Conservation (phyloP, 2,797 vertebrate genomes). For the Staurois parvus region DNA sequence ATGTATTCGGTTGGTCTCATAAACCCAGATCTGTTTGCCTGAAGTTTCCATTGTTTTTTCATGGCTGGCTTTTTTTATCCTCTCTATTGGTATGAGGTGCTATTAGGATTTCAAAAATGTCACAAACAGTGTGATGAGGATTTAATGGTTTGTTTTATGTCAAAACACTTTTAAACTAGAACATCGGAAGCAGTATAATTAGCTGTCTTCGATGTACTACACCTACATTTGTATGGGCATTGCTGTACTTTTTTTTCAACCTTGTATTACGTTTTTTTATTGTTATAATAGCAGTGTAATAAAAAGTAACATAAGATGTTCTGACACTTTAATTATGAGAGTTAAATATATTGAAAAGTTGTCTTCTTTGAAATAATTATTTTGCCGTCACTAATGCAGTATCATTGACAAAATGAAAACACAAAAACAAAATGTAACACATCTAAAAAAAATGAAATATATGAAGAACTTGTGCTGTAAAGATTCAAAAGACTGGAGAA, state of each 20-base stretch:
- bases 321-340: too few species aligned
- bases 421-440: too few species aligned
- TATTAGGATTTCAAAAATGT: neutral
- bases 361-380: too few species aligned
- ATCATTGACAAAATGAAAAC: too few species aligned
- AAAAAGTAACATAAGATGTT: too few species aligned
- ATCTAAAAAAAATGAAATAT: too few species aligned
- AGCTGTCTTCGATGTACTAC: neutral
- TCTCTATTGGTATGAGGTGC: neutral
- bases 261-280: too few species aligned
- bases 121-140: neutral
- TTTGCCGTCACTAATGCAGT: too few species aligned
- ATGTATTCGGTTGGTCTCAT: neutral
- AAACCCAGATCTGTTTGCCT: neutral
- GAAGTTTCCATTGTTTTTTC: neutral
- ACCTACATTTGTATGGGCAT: neutral
- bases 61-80: neutral
- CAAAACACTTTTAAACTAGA: neutral
- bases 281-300: too few species aligned
- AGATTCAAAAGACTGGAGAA: too few species aligned
- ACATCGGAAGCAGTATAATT: neutral
- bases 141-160: neutral
- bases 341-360: too few species aligned
- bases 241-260: neutral
- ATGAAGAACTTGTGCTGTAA: too few species aligned